A percentile compares a stretch with the other conserved stretches of the same genome.
These are phyloP conservation scores for Axea sp. DNA, from an alignment of 2,888 invertebrate genomes.

Conservation along the genomic window DNA sequence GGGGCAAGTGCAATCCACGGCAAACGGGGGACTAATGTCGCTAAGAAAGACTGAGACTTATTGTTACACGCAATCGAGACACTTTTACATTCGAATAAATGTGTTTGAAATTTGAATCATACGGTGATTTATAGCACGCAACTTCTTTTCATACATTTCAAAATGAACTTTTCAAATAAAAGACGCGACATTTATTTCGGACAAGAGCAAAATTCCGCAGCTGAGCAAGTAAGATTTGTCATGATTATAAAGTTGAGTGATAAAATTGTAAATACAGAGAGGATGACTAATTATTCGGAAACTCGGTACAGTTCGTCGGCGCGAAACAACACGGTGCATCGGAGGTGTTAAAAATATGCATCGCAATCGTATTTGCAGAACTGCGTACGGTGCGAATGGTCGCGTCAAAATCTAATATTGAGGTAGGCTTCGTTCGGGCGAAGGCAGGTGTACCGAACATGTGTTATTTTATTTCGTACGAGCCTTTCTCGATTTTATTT, in stretches of 20 bases:
- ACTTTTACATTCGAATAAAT: conserved; percentile 2
- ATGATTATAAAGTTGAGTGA: no score
- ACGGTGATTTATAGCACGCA: no score
- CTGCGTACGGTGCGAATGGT: conserved; percentile 24
- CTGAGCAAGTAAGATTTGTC: no score
- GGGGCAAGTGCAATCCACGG: conserved; percentile 42
- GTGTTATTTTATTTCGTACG: conserved; percentile 44
- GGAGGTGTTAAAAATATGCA: conserved; percentile 17
- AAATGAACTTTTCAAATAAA: no score
- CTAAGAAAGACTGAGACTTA: conserved; percentile 1
- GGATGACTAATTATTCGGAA: background rate
- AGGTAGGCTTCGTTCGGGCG: conserved; percentile 40
- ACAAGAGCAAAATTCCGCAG: no score
- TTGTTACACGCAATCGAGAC: conserved; percentile 46
- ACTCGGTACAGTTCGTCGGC: conserved; percentile 1
- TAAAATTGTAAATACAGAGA: no score
- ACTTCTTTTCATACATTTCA: no score
- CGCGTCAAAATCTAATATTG: conserved; percentile 50
- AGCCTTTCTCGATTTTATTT: conserved; percentile 41
- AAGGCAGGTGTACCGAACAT: conserved; percentile 41
- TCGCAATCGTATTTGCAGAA: conserved; percentile 11
- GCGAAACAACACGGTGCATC: background rate
- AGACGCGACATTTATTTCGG: no score
- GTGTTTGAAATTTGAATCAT: conserved; percentile 1
- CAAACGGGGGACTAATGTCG: conserved; percentile 43